Percentiles rank a stretch among this genome's conserved stretches.
Evolutionary conservation across 2,113 vertebrate genomes (phyloP).

Genomic region (Thunnus thynnus): DNA sequence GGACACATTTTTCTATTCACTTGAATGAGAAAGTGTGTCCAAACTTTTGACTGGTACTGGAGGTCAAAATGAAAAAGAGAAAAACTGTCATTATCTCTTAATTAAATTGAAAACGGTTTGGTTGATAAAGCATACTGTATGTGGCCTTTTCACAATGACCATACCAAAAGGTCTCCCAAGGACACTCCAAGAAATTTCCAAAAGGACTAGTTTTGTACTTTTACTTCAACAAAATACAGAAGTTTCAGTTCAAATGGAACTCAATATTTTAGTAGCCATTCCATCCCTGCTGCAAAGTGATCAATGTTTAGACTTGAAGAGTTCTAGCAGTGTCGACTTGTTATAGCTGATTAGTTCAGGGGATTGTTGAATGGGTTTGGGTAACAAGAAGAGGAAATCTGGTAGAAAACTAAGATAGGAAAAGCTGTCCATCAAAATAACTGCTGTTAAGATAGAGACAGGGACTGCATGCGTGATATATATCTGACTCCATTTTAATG

Average conservation of each 20-base stretch:
- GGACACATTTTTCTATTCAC: no score
- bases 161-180: no score
- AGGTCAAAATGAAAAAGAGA: no score
- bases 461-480: constrained; percentile 29
- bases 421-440: constrained; percentile 17
- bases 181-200: no score
- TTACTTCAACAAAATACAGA: no score
- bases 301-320: constrained; percentile 29
- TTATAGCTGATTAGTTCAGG: constrained; percentile 63
- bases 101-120: no score
- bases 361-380: background rate
- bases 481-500: constrained; percentile 64
- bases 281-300: background rate
- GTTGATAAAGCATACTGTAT: no score
- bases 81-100: no score
- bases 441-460: constrained; percentile 37
- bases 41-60: no score
- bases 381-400: constrained; percentile 20
- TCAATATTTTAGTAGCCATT: background rate
- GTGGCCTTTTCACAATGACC: no score
- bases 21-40: no score
- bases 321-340: constrained; percentile 27
- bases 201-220: no score
- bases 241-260: background rate
- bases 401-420: constrained; percentile 19